Base-by-base conservation (phyloP, 2,888 invertebrate genomes). In the Megastigmus dorsalis region DNA sequence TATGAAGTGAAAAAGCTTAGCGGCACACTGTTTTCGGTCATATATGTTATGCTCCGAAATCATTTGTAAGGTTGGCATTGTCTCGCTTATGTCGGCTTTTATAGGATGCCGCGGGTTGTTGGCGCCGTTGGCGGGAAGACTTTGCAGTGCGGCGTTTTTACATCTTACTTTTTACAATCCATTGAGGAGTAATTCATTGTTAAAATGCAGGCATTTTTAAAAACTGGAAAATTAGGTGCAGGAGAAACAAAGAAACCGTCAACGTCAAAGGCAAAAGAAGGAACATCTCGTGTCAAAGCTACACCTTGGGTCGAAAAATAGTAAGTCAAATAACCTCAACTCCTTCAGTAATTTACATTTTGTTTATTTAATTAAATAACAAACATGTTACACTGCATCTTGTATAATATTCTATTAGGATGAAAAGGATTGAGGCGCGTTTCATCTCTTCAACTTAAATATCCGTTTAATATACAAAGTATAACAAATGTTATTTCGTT, bases 271-370 rank as follows among this genome's bases (percentile, higher is more conserved):
- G 78, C 67, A 82, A 87, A 79, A 48, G 80, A 68, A 55, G 81
- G 15, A 4, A 48, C 13, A 36, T 13, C 36, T 71, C 88, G 83
- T 84, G 82, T 79, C 90, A 86, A 89, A 89, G 71, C 89, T 89
- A 79, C 78, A 5, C 81, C 86, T 82, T 95, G 95, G 95, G 95
- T 95, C 45, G 95, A 95, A 86, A 95, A 95, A 93, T 95, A 95
- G 94, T 94, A 89, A 89, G 92, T 88, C 62, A 63, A 70, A 26
- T 74, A 71, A 74, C 63, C 71, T 74, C 45, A 60, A n/a, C n/a
- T n/a, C n/a, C 18, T 41, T 23, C 69, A 6, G 18, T 66, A 5
- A 45, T 43, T 18, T 62, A n/a, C 45, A 18, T 60, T 60, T 30
- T 41, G 57, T 55, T 50, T 55, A 23, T 62, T 45, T 43, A 28